These are phyloP conservation scores for Semaprochilodus insignis DNA, from an alignment of 2,797 vertebrate species.

Conservation along the genomic window DNA sequence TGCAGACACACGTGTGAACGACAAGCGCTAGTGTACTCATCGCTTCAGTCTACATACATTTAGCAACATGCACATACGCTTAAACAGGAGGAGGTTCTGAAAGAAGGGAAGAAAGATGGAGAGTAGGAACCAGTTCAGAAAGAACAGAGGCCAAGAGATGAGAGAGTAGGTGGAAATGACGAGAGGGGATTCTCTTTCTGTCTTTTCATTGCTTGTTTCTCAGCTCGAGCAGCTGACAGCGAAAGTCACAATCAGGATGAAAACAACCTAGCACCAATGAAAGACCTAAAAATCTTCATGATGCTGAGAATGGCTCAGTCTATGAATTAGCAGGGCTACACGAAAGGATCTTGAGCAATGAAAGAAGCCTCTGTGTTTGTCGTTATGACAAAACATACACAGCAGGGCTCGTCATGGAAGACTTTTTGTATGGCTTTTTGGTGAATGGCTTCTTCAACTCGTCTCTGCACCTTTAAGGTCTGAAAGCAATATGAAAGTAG, in stretches of 20 bases:
- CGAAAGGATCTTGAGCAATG: constrained; percentile 29
- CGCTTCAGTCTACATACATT: constrained; percentile 64
- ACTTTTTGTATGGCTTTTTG: constrained; percentile 29
- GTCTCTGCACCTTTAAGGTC: constrained; percentile 33
- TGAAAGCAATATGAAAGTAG: constrained; percentile 32
- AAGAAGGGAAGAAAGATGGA: constrained; percentile 51
- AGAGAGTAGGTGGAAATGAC: constrained; percentile 60
- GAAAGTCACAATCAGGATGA: constrained; percentile 81
- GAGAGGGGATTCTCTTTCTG: constrained; percentile 68
- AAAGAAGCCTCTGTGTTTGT: constrained; percentile 58
- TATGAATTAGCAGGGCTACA: constrained; percentile 59
- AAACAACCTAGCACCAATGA: constrained; percentile 52
- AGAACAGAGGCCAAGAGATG: constrained; percentile 38
- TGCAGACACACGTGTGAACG: constrained; percentile 96
- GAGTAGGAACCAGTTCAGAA: constrained; percentile 24
- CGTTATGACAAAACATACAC: constrained; percentile 14
- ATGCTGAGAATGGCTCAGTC: constrained; percentile 57
- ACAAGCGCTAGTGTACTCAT: constrained; percentile 20
- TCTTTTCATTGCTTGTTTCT: constrained; percentile 66
- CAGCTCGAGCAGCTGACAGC: constrained; percentile 76
- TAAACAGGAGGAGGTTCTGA: constrained; percentile 64
- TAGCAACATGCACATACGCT: constrained; percentile 47
- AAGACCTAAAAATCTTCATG: constrained; percentile 63
- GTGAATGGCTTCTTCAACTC: constrained; percentile 59
- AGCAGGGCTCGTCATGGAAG: constrained; percentile 26